Percentiles rank a stretch among this genome's conserved stretches.
These are phyloP conservation scores for Lypha dubia DNA, from an alignment of 2,888 invertebrate genomes.

Conservation along the genomic window DNA sequence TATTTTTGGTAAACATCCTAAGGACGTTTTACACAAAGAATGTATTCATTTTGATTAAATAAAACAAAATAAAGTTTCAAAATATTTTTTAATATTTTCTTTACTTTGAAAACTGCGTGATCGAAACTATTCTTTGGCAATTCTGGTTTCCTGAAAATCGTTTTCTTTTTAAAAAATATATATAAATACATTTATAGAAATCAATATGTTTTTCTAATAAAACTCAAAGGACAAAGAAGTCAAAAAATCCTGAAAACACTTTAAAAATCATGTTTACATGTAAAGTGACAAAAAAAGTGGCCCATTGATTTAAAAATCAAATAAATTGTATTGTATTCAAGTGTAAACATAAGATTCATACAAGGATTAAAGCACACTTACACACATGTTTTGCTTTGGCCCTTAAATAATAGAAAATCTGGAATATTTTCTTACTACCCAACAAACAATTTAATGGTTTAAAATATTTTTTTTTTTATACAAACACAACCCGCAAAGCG, in stretches of 20 bases:
- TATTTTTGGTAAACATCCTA: background rate
- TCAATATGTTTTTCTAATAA: slow-evolving; percentile 28
- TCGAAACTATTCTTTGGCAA: background rate
- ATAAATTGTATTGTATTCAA: slow-evolving; percentile 43
- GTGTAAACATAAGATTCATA: slow-evolving; percentile 37
- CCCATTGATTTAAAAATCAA: slow-evolving; percentile 47
- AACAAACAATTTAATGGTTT: background rate
- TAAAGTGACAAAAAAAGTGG: slow-evolving; percentile 67
- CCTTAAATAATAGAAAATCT: slow-evolving; percentile 18
- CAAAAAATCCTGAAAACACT: slow-evolving; percentile 54
- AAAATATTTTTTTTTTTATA: too few species aligned
- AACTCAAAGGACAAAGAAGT: background rate
- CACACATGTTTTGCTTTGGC: slow-evolving; percentile 43
- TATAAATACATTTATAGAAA: slow-evolving; percentile 29
- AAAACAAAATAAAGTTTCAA: background rate
- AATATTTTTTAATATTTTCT: background rate
- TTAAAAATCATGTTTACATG: slow-evolving; percentile 69
- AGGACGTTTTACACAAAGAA: slow-evolving; percentile 15
- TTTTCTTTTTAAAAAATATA: slow-evolving; percentile 1
- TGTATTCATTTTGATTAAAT: background rate
- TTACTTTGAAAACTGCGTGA: background rate
- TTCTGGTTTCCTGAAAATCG: background rate
- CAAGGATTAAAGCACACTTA: slow-evolving; percentile 26
- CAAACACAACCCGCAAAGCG: too few species aligned
- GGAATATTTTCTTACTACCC: background rate